Conservation (phyloP, 1,140 invertebrate genomes). For the Lucilia sericata region DNA sequence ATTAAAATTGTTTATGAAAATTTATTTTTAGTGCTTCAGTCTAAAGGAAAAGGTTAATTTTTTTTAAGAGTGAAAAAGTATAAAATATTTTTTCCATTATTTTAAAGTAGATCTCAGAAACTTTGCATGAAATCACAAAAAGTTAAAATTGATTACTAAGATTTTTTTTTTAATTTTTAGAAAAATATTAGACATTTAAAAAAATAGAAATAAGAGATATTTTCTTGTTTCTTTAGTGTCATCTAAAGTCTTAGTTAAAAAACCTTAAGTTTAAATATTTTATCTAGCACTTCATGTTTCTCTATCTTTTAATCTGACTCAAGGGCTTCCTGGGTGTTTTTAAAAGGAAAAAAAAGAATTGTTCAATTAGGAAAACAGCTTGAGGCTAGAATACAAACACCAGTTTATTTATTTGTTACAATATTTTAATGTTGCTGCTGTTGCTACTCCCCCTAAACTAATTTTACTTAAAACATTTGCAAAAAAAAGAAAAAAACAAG, state of each 20-base stretch:
- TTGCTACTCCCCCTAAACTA: neutral
- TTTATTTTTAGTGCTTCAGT: too few species aligned
- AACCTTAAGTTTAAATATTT: neutral
- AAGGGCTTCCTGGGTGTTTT: neutral
- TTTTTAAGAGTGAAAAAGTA: too few species aligned
- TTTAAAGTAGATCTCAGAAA: too few species aligned
- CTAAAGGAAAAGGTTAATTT: too few species aligned
- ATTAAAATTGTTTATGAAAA: neutral
- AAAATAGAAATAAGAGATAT: too few species aligned
- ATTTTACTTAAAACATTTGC: neutral
- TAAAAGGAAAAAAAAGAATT: neutral
- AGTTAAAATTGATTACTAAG: too few species aligned
- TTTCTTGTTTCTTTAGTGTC: too few species aligned
- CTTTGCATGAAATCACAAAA: too few species aligned
- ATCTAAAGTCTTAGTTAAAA: neutral
- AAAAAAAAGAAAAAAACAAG: too few species aligned
- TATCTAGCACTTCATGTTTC: neutral
- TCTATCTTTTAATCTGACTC: conserved; percentile 10
- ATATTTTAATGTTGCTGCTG: neutral
- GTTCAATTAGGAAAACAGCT: conserved; percentile 26
- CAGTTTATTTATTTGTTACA: neutral
- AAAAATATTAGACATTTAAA: too few species aligned
- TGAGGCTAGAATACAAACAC: neutral
- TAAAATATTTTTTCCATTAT: too few species aligned
- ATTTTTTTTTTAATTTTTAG: too few species aligned